These are phyloP conservation scores for Euzophera pinguis DNA, from an alignment of 2,888 invertebrate species.

Conservation along the genomic window DNA sequence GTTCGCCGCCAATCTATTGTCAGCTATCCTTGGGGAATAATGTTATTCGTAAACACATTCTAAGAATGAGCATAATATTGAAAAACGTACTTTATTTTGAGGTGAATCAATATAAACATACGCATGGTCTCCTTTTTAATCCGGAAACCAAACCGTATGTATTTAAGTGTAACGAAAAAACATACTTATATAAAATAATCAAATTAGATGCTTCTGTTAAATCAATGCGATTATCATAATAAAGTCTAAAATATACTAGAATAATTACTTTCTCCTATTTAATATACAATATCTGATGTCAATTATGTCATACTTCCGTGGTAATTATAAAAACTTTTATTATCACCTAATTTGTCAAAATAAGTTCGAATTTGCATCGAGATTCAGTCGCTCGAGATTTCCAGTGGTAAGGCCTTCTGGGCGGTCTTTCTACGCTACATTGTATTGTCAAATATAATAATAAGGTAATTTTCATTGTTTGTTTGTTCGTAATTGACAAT, in stretches of 20 bases:
- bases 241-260: not conserved
- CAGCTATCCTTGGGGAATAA: too few relatives aligned
- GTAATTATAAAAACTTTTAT: conserved; percentile 21
- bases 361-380: not conserved
- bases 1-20: too few relatives aligned
- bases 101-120: too few relatives aligned
- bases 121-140: too few relatives aligned
- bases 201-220: too few relatives aligned
- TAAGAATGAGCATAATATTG: too few relatives aligned
- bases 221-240: too few relatives aligned
- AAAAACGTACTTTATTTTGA: too few relatives aligned
- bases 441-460: conserved; percentile 15
- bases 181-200: too few relatives aligned
- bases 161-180: not conserved
- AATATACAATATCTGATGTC: conserved; percentile 10
- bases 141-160: too few relatives aligned
- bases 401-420: not conserved
- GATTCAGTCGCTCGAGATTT: not conserved
- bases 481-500: conserved; percentile 7
- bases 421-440: conserved; percentile 5
- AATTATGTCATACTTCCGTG: conserved; percentile 20
- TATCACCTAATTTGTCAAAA: conserved; percentile 13
- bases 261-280: conserved; percentile 32
- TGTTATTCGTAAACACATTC: too few relatives aligned
- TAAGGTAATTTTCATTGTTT: conserved; percentile 9